Base-by-base conservation (phyloP, 1,140 invertebrate species). In the Spodoptera litura region DNA sequence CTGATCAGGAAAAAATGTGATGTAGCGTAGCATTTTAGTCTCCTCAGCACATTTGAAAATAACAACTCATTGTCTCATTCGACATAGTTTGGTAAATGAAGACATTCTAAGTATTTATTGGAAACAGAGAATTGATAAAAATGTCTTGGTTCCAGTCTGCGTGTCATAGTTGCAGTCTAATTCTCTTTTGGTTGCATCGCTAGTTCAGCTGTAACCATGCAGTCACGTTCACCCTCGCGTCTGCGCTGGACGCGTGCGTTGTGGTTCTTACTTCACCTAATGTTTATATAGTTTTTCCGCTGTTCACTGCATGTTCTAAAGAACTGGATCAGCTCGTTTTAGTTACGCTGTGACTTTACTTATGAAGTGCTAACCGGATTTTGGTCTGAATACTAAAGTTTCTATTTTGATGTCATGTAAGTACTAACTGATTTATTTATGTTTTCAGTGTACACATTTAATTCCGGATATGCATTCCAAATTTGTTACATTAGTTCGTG, bases 191-290 rank as follows among this genome's bases (percentile, higher is more conserved):
- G 72, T 76, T 64, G 73, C 78, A 80, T 79, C 78, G 78, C 66
- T 56, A 73, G 76, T 72, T 73, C 66, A 73, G 73, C 59, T 62
- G 80, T 52, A 59, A 53, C 59, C 68, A 75, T 82, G 82, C 87
- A 89, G 88, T 91, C 78, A 86, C 86, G 84, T 84, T 82, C 78
- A 81, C 80, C 83, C 85, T 80, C 81, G 81, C 85, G 81, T 81
- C 64, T 72, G 70, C 49, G 78, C 68, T 80, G 85, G 84, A 86
- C 89, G 89, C 83, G 83, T 84, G 81, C 83, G 73, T 68, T 78
- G 73, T 79, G 56, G 58, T 72, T 77, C 55, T 71, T 68, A 62
- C 55, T 66, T 66, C 74, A 77, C 15, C 68, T 81, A 78, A 74
- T 79, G 61, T 79, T 77, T 76, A 75, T 76, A 75, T 75, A 31